Evolutionary conservation across 2,797 vertebrate species (phyloP).

Genomic region (Austrolebias charrua): DNA sequence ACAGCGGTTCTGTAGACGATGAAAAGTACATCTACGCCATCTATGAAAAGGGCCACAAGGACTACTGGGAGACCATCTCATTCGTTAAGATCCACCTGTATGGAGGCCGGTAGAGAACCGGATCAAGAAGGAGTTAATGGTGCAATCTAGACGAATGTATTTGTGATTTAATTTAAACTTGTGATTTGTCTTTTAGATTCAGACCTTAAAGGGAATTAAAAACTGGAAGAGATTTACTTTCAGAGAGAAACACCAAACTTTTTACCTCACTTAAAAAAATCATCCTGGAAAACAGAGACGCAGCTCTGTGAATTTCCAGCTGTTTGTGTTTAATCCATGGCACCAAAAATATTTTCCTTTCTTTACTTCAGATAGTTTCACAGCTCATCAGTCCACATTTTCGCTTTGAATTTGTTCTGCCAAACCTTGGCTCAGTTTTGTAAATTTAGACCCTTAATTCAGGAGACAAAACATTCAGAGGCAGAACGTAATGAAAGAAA

Average conservation of each 20-base stretch:
- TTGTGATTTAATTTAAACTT: constrained; percentile 1
- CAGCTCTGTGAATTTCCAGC: no score
- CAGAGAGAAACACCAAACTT: constrained; percentile 18
- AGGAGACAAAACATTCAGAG: no score
- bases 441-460: no score
- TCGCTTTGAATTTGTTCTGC: no score
- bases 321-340: no score
- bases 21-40: constrained; percentile 82
- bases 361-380: no score
- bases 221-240: constrained; percentile 5
- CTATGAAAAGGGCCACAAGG: constrained; percentile 85
- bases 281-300: no score
- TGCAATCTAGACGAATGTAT: background rate
- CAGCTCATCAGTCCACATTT: no score
- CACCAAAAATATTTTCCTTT: no score
- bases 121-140: constrained; percentile 12
- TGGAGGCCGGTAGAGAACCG: constrained; percentile 63
- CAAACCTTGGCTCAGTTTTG: no score
- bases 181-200: constrained; percentile 42
- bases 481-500: no score
- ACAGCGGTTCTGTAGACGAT: constrained; percentile 57
- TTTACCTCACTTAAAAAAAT: background rate
- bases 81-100: constrained; percentile 86
- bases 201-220: constrained; percentile 27
- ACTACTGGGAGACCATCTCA: constrained; percentile 80